phyloP scores from a whole-genome alignment of 2,888 invertebrate genomes.

The Stenolophus ochropezus region DNA sequence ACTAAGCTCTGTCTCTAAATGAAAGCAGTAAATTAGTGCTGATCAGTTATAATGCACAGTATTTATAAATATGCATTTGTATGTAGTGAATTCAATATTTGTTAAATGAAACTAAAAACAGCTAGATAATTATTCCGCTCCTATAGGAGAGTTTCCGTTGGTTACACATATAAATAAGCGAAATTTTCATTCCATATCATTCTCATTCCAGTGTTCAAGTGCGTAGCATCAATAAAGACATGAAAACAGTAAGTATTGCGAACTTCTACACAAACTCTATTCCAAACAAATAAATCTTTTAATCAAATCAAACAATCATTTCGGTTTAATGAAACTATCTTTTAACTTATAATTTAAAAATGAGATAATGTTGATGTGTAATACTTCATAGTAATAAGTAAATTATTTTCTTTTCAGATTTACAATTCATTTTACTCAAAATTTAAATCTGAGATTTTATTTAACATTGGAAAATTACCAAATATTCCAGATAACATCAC shows the following conservation, averaged over 20 bases:
- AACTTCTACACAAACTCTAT: background rate
- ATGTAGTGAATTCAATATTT: background rate
- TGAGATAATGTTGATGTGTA: too few relatives aligned
- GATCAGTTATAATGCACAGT: conserved; percentile 2
- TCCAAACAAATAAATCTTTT: background rate
- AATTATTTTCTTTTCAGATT: too few relatives aligned
- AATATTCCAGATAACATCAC: too few relatives aligned
- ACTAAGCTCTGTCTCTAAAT: background rate
- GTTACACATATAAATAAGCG: conserved; percentile 33
- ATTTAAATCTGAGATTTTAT: too few relatives aligned
- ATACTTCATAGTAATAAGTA: too few relatives aligned
- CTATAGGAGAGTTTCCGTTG: conserved; percentile 29
- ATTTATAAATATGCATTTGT: conserved; percentile 3
- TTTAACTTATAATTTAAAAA: too few relatives aligned
- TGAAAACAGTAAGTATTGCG: conserved; percentile 22
- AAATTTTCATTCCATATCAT: conserved; percentile 33
- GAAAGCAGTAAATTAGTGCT: too few relatives aligned
- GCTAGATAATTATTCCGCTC: conserved; percentile 24
- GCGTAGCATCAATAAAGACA: conserved; percentile 9
- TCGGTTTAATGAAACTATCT: background rate
- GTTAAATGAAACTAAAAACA: conserved; percentile 21
- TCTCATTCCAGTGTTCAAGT: conserved; percentile 26
- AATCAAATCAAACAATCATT: background rate
- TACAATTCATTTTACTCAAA: too few relatives aligned
- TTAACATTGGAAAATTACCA: too few relatives aligned